These are phyloP conservation scores for Zootoca vivipara DNA, from an alignment of 2,113 vertebrate genomes.

Conservation along the genomic window DNA sequence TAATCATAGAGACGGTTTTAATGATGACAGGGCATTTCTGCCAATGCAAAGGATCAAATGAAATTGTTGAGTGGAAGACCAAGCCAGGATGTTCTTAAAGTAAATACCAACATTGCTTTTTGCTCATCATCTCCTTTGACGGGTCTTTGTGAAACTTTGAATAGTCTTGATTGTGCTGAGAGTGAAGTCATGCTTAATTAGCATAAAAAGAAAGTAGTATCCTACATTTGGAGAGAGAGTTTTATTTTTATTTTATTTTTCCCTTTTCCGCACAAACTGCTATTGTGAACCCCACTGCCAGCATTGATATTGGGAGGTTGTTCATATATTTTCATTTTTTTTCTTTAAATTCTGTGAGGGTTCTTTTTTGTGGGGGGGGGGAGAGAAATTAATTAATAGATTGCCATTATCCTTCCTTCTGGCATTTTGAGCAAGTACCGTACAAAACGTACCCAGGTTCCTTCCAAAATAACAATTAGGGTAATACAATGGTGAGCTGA, in stretches of 20 bases:
- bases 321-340: neutral
- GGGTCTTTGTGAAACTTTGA: constrained; percentile 53
- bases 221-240: constrained; percentile 10
- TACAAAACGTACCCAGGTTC: constrained; percentile 1
- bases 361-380: neutral
- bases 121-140: constrained; percentile 47
- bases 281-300: constrained; percentile 9
- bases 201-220: constrained; percentile 18
- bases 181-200: constrained; percentile 38
- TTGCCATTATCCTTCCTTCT: neutral
- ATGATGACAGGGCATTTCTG: constrained; percentile 27
- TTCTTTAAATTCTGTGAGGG: constrained; percentile 14
- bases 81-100: constrained; percentile 2
- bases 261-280: neutral
- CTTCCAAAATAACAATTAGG: constrained; percentile 23
- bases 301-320: neutral
- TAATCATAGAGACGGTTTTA: constrained; percentile 25
- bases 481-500: constrained; percentile 4
- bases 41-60: constrained; percentile 8
- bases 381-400: constrained; percentile 1
- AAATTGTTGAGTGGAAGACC: constrained; percentile 16
- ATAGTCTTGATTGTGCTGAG: constrained; percentile 52
- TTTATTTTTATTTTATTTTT: neutral
- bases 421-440: neutral
- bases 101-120: constrained; percentile 16